Evolutionary conservation across 2,888 invertebrate genomes (phyloP).

Genomic region (Eulithis prunata): DNA sequence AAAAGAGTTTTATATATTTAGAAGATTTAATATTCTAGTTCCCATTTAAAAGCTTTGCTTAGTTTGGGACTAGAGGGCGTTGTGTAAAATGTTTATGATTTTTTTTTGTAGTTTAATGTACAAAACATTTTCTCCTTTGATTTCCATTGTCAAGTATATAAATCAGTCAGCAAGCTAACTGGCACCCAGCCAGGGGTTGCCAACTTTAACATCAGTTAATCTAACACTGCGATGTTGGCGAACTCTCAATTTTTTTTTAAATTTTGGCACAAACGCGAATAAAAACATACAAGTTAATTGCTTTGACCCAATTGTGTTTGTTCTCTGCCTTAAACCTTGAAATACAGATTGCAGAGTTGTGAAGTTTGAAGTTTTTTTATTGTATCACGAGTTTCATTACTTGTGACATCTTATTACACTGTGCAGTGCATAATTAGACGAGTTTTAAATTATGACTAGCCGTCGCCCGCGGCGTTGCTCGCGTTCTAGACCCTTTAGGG

Average conservation of each 20-base stretch:
- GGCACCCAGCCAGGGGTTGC: constrained; percentile 59
- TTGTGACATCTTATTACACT: no score
- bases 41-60: no score
- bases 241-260: constrained; percentile 68
- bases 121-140: constrained; percentile 10
- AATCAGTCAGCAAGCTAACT: constrained; percentile 58
- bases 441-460: no score
- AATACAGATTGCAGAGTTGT: not conserved
- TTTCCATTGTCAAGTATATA: constrained; percentile 45
- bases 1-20: no score
- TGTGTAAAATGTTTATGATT: no score
- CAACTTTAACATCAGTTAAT: constrained; percentile 77
- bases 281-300: constrained; percentile 74
- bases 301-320: constrained; percentile 64
- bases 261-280: constrained; percentile 73
- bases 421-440: no score
- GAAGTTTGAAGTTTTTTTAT: no score
- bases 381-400: no score
- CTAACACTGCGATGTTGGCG: constrained; percentile 69
- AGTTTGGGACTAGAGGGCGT: no score
- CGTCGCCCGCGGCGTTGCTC: no score
- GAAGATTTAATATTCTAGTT: no score
- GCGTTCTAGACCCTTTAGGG: no score
- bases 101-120: not conserved
- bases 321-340: constrained; percentile 49